phyloP scores from a whole-genome alignment of 2,888 invertebrate species.

The Alloscopus bannaensis region DNA sequence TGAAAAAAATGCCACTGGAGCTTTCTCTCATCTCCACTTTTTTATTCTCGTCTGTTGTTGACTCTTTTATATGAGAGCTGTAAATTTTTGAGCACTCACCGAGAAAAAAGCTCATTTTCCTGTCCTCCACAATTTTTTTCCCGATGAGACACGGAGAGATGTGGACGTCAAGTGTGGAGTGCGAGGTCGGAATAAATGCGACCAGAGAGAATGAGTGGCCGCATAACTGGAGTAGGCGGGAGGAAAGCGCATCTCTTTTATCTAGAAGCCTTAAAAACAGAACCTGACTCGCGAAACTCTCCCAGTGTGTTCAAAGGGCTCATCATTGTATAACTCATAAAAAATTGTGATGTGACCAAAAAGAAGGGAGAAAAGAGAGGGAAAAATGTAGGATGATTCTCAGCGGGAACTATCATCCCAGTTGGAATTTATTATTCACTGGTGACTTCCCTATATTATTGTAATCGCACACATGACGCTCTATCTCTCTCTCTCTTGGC shows the following conservation, averaged over 20 bases:
- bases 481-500: not conserved
- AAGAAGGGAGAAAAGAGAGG: constrained; percentile 5
- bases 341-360: constrained; percentile 26
- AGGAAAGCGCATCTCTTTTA: not conserved
- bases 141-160: not conserved
- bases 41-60: constrained; percentile 26
- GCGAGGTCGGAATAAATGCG: no score
- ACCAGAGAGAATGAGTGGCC: no score
- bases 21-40: not conserved
- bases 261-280: no score
- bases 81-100: constrained; percentile 27
- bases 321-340: constrained; percentile 25
- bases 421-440: constrained; percentile 49
- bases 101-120: constrained; percentile 15
- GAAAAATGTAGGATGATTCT: constrained; percentile 29
- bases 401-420: constrained; percentile 33
- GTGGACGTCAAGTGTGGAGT: no score
- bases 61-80: constrained; percentile 28
- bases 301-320: no score
- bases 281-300: no score
- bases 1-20: no score
- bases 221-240: not conserved
- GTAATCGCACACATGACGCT: not conserved
- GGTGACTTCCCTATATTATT: constrained; percentile 36
- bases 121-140: constrained; percentile 12